Evolutionary conservation across 2,797 vertebrate species (phyloP).

Genomic region (Austrolebias charrua): DNA sequence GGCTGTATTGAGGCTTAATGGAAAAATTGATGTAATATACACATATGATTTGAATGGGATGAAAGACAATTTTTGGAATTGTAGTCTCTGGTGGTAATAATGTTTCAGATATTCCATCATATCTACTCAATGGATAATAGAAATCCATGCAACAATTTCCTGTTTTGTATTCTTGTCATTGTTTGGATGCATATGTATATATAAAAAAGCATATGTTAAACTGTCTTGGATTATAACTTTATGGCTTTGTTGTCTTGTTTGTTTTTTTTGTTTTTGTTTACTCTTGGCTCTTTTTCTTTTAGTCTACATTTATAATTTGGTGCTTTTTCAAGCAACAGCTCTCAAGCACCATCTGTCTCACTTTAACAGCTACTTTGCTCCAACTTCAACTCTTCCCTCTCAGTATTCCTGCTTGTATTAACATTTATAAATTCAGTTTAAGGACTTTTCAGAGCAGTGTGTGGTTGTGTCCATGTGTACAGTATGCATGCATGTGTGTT

Average conservation of each 20-base stretch:
- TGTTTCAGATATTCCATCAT: no score
- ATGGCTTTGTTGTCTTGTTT: constrained; percentile 1
- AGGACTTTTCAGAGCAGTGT: constrained; percentile 25
- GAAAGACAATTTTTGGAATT: neutral
- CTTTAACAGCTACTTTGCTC: constrained; percentile 8
- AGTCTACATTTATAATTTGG: constrained; percentile 4
- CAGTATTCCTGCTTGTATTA: constrained; percentile 19
- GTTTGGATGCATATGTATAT: neutral
- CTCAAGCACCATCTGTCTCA: constrained; percentile 3
- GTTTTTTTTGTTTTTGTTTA: neutral
- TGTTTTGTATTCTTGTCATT: neutral
- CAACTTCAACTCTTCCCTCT: constrained; percentile 17
- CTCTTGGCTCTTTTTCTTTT: neutral
- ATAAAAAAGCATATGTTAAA: neutral
- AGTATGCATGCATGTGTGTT: constrained; percentile 17
- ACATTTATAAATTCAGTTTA: constrained; percentile 35
- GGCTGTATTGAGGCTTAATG: neutral
- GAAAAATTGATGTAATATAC: neutral
- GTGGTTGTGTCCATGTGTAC: constrained; percentile 22
- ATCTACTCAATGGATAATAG: no score
- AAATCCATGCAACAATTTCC: no score
- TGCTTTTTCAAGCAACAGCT: neutral
- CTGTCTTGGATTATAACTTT: neutral
- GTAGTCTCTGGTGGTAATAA: no score
- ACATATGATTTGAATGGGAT: neutral